Evolutionary conservation across 2,888 invertebrate species (phyloP), one percentile per base, ranked within the genome.

Genomic region (Lasius platythorax): DNA sequence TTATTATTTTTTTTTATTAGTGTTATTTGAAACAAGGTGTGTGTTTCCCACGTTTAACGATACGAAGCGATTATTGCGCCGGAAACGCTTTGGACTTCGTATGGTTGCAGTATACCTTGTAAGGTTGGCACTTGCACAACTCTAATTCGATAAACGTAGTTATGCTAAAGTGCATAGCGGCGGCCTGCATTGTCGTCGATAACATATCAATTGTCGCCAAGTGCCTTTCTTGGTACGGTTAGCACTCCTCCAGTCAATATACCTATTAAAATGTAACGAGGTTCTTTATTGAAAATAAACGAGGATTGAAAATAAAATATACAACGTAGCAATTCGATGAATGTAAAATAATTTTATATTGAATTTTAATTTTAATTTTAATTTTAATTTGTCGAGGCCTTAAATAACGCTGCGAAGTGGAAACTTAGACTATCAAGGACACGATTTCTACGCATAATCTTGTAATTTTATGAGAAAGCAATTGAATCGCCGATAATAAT

Each of bases 131-230:
- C 56, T 18, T 50, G 50, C 18, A 18, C n/a, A 50, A 46, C 18
- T 23, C 74, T 75, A 75, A 75, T 63, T 85, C 84, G 72, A 84
- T 84, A 84, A 84, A 70, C 84, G 30, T 43, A 46, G 8, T 11
- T 18, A 23, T 23, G 84, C 70, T 84, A 84, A 84, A 64, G 33
- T 81, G 58, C 23, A 46, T 30, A 40, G 43, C n/a, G 61, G 33
- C 73, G 61, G 33, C 61, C 6, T 61, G 40, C 40, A 56, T 56
- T 70, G 50, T 53, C 40, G 28, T 12, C 23, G 68, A 40, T 50
- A 11, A 6, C 76, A 53, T 33, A 33, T 61, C 46, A 46, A 61
- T 73, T 74, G 72, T 63, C 40, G 23, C n/a, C 46, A 61, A 66
- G 46, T 66, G 15, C 15, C 46, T 56, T n/a, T 66, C 30, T 15